These are phyloP conservation scores for Xenotilapia leptura DNA, from an alignment of 2,113 vertebrate genomes.

Conservation along the genomic window DNA sequence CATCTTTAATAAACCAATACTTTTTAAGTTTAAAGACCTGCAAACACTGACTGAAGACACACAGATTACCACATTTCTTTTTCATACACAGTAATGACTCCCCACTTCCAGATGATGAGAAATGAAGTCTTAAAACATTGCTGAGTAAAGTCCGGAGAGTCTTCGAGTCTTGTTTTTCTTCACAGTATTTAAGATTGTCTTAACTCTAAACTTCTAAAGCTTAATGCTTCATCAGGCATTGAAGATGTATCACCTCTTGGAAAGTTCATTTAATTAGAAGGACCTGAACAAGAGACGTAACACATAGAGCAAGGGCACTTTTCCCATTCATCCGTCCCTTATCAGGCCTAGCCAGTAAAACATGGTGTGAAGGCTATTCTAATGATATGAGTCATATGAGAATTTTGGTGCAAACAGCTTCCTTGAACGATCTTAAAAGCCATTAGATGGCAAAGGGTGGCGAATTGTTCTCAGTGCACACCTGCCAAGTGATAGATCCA, in stretches of 20 bases:
- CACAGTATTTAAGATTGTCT: neutral
- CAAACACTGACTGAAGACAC: neutral
- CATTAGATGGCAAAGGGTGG: neutral
- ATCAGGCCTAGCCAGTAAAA: neutral
- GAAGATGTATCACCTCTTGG: neutral
- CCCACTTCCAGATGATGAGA: neutral
- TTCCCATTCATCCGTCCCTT: neutral
- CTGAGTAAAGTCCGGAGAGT: neutral
- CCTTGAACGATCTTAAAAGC: neutral
- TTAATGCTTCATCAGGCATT: neutral
- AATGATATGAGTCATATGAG: neutral
- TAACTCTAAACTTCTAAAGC: neutral
- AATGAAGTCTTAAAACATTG: neutral
- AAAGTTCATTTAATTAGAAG: neutral
- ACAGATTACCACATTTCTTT: neutral
- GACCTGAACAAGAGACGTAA: neutral
- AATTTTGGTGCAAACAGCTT: neutral
- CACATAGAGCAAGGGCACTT: neutral
- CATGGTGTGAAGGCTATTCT: neutral
- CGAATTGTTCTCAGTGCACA: neutral
- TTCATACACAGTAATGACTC: neutral
- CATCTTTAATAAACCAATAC: neutral
- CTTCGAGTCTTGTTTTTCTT: neutral
- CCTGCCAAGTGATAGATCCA: neutral
- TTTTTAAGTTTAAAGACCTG: neutral